phyloP scores from a whole-genome alignment of 2,797 vertebrate genomes.

The Hemibagrus guttatus region DNA sequence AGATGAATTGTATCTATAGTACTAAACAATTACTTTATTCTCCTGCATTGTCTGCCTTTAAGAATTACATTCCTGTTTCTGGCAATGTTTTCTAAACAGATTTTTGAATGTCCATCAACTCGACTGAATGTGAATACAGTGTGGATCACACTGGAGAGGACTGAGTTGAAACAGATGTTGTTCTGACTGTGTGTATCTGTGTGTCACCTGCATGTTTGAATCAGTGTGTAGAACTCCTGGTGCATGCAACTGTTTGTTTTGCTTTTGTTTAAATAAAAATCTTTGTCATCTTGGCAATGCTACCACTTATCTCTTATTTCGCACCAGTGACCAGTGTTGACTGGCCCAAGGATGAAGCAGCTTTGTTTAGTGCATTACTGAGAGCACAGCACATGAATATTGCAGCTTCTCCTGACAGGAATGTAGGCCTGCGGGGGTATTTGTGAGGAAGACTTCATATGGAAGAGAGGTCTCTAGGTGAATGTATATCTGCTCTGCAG shows the following conservation, averaged over 20 bases:
- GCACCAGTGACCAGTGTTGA: conserved; percentile 45
- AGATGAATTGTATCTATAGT: background rate
- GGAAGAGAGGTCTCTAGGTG: conserved; percentile 6
- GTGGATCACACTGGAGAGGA: conserved; percentile 16
- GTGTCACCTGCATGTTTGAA: background rate
- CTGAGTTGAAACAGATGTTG: conserved; percentile 23
- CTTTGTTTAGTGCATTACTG: conserved; percentile 35
- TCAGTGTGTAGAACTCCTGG: conserved; percentile 7
- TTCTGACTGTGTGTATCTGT: conserved; percentile 19
- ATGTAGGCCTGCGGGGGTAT: conserved; percentile 4
- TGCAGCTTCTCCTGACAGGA: conserved; percentile 12
- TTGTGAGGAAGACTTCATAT: conserved; percentile 2
- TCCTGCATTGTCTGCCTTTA: background rate
- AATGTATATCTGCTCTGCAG: background rate
- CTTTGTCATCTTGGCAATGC: conserved; percentile 30
- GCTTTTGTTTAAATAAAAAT: conserved; percentile 6
- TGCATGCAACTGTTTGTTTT: conserved; percentile 34
- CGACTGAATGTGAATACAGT: background rate
- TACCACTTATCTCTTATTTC: conserved; percentile 28
- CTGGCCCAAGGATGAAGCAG: conserved; percentile 32
- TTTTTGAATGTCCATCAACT: conserved; percentile 11
- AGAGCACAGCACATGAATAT: conserved; percentile 40
- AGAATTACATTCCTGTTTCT: background rate
- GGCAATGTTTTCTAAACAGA: background rate
- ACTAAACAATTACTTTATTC: background rate